Percentiles rank a stretch among this genome's conserved stretches.
Conservation (phyloP, 1,140 invertebrate species). For the Caenorhabditis brenneri region DNA sequence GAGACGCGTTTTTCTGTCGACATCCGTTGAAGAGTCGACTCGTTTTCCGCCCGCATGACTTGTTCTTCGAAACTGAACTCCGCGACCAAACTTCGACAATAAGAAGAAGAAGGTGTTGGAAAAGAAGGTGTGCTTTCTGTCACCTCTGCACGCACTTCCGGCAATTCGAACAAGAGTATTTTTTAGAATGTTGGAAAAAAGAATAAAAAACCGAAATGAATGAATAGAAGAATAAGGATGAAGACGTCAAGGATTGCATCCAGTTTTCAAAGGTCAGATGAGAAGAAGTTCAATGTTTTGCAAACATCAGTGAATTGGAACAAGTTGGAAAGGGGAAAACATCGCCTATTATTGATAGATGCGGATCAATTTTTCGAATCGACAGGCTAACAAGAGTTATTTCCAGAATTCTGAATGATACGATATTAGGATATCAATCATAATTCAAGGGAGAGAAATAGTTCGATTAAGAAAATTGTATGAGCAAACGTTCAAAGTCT, state of each 20-base stretch:
- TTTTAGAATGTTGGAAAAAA: background rate
- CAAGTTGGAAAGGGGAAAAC: too few species aligned
- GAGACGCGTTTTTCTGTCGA: background rate
- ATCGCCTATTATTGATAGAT: too few species aligned
- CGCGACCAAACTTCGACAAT: conserved; percentile 26
- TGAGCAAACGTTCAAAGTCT: background rate
- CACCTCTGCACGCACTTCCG: conserved; percentile 25
- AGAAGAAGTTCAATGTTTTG: background rate
- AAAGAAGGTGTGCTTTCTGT: background rate
- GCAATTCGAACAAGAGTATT: conserved; percentile 23
- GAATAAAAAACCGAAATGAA: background rate
- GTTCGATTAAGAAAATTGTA: too few species aligned
- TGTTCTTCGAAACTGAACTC: conserved; percentile 33
- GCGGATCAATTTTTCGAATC: too few species aligned
- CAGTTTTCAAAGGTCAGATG: background rate
- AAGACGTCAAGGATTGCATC: conserved; percentile 10
- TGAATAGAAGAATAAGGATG: background rate
- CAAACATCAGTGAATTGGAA: too few species aligned
- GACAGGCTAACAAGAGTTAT: too few species aligned
- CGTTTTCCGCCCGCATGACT: conserved; percentile 28
- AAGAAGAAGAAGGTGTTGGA: background rate
- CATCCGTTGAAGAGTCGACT: conserved; percentile 7
- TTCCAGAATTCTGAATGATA: too few species aligned
- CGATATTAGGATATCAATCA: too few species aligned
- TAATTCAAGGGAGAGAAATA: too few species aligned